A percentile compares a stretch with the other conserved stretches of the same genome.
Evolutionary conservation across 1,140 invertebrate species (phyloP).

Genomic region (Drosophila sproati): DNA sequence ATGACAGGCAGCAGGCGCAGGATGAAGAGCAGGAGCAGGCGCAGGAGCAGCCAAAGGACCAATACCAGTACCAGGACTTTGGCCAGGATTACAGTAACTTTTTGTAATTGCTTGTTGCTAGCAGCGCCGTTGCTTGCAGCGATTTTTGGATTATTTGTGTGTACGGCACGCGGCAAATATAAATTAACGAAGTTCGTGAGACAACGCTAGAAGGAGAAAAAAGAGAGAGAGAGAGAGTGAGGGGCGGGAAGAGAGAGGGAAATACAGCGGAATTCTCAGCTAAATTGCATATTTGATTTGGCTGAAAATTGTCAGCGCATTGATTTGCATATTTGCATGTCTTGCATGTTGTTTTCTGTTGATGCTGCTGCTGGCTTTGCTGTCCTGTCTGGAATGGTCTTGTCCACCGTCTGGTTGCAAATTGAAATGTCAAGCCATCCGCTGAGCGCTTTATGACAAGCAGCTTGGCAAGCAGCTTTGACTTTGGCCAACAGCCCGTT

Average conservation of each 20-base stretch:
- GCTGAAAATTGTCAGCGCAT: conserved; percentile 74
- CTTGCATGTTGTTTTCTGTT: conserved; percentile 36
- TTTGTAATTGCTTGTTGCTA: conserved; percentile 78
- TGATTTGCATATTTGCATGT: conserved; percentile 81
- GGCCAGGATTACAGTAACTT: conserved; percentile 74
- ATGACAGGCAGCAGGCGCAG: conserved; percentile 67
- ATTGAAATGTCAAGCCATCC: conserved; percentile 79
- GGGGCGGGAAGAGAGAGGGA: background rate
- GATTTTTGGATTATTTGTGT: conserved; percentile 60
- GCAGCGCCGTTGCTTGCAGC: conserved; percentile 54
- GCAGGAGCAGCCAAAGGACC: background rate
- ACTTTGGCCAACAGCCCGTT: conserved; percentile 36
- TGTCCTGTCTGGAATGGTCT: conserved; percentile 26
- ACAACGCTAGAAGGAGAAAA: conserved; percentile 21
- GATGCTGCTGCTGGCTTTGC: conserved; percentile 38
- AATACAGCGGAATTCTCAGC: conserved; percentile 28
- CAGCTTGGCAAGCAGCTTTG: conserved; percentile 45
- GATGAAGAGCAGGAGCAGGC: conserved; percentile 14
- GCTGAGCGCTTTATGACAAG: conserved; percentile 81
- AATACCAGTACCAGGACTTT: conserved; percentile 23
- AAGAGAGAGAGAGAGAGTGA: conserved; percentile 12
- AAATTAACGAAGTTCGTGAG: conserved; percentile 80
- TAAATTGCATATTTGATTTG: conserved; percentile 75
- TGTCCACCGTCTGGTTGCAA: conserved; percentile 63
- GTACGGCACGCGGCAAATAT: conserved; percentile 75